Evolutionary conservation across 37 sponge, comb jelly and placozoan species (phyloP).

Genomic region (Spongilla lacustris): DNA sequence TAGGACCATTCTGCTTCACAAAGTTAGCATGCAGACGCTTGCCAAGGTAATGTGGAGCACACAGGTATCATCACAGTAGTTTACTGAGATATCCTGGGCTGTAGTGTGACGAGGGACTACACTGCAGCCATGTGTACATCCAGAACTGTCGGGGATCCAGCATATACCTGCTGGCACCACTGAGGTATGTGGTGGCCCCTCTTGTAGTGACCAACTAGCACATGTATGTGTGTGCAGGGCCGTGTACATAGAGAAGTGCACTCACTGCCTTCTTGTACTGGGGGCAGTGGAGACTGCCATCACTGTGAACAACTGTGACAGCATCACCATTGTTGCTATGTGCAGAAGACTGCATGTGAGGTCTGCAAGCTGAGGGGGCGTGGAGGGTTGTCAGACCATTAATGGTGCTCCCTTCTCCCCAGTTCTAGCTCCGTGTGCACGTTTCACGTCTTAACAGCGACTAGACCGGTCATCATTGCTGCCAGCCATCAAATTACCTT

Average conservation of each 20-base stretch:
- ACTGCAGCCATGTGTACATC: conserved; percentile 53
- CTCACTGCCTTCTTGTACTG: conserved; percentile 69
- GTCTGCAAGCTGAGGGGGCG: not conserved
- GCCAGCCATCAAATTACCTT: conserved; percentile 41
- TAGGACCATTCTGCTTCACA: conserved; percentile 27
- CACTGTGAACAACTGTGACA: conserved; percentile 57
- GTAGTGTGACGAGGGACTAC: conserved; percentile 28
- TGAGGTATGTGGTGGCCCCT: conserved; percentile 63
- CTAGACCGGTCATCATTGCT: conserved; percentile 54
- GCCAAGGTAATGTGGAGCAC: conserved; percentile 19
- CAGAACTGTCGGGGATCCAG: conserved; percentile 56
- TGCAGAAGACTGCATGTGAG: conserved; percentile 77
- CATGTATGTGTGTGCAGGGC: not conserved
- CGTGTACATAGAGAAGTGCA: conserved; percentile 76
- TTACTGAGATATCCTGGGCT: not conserved
- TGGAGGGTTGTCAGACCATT: not conserved
- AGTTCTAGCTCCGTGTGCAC: conserved; percentile 62
- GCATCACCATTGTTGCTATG: conserved; percentile 56
- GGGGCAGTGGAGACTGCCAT: conserved; percentile 71
- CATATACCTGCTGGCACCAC: conserved; percentile 76
- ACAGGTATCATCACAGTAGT: not conserved
- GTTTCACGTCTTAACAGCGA: conserved; percentile 52
- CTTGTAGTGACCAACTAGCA: not conserved
- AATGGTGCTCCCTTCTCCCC: not conserved
- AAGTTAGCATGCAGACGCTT: conserved; percentile 37